These are phyloP conservation scores for Pterocles burchelli DNA, from an alignment of 2,113 vertebrate species.

Conservation along the genomic window DNA sequence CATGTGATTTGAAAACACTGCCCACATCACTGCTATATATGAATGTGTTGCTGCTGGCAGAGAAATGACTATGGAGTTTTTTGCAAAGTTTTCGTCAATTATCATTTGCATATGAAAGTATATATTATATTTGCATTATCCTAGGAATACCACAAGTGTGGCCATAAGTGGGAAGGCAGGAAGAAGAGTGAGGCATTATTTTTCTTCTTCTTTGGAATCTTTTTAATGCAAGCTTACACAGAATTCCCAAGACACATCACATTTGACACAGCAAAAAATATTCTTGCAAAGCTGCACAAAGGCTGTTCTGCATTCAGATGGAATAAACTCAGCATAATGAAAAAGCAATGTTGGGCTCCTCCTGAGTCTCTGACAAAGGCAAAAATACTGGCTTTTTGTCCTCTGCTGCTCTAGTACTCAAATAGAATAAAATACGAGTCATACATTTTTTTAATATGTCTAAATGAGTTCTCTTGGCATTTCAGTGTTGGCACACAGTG, in stretches of 20 bases:
- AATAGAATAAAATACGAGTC: not conserved
- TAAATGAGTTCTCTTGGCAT: slow-evolving; percentile 14
- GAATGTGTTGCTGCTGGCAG: not conserved
- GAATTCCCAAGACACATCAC: not conserved
- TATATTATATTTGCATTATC: not conserved
- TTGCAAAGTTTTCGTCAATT: not conserved
- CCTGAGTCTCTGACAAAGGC: not conserved
- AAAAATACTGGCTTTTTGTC: slow-evolving; percentile 4
- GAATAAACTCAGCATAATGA: slow-evolving; percentile 12
- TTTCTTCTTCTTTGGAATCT: not conserved
- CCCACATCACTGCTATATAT: not conserved
- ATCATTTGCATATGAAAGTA: not conserved
- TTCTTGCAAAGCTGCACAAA: not conserved
- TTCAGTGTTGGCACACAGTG: not conserved
- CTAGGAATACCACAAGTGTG: not conserved
- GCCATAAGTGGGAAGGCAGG: not conserved
- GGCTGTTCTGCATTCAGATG: not conserved
- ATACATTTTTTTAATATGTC: not conserved
- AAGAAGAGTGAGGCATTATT: not conserved
- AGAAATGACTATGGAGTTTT: not conserved
- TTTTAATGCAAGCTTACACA: not conserved
- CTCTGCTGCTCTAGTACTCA: not conserved
- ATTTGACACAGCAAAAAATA: not conserved
- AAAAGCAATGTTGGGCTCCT: not conserved
- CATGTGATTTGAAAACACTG: not conserved